Evolutionary conservation across 1,140 invertebrate species (phyloP).

Genomic region (Caenorhabditis briggsae): DNA sequence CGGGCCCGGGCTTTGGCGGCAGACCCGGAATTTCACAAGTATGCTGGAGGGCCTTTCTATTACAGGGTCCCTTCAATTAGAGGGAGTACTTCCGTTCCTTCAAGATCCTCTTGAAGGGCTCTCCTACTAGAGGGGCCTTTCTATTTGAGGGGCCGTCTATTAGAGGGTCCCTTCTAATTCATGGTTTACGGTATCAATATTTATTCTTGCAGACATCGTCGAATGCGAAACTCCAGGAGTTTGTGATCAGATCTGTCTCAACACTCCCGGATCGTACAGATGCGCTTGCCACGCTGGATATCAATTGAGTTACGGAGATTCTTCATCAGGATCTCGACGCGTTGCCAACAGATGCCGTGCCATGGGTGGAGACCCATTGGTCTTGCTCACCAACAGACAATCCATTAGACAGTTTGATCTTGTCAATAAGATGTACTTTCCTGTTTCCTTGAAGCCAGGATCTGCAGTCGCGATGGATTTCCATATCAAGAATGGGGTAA

Average conservation of each 20-base stretch:
- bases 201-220: conserved; percentile 84
- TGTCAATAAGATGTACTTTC: conserved; percentile 73
- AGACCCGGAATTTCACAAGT: no score
- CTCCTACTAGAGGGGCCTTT: no score
- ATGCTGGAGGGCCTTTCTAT: no score
- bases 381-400: conserved; percentile 75
- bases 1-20: no score
- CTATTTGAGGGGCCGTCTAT: no score
- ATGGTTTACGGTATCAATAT: no score
- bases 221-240: conserved; percentile 88
- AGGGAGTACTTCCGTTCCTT: no score
- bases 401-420: conserved; percentile 71
- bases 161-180: no score
- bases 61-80: no score
- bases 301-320: conserved; percentile 79
- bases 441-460: conserved; percentile 72
- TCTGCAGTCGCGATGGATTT: conserved; percentile 78
- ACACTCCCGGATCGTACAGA: conserved; percentile 91
- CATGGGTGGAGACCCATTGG: conserved; percentile 73
- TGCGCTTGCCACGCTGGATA: conserved; percentile 91
- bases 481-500: conserved; percentile 58
- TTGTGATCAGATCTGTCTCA: conserved; percentile 84
- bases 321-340: neutral
- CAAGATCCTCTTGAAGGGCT: no score
- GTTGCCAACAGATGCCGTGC: conserved; percentile 70